Percentiles rank a stretch among this genome's conserved stretches.
phyloP scores from a whole-genome alignment of 2,888 invertebrate species.

The Ophion obscuratus region DNA sequence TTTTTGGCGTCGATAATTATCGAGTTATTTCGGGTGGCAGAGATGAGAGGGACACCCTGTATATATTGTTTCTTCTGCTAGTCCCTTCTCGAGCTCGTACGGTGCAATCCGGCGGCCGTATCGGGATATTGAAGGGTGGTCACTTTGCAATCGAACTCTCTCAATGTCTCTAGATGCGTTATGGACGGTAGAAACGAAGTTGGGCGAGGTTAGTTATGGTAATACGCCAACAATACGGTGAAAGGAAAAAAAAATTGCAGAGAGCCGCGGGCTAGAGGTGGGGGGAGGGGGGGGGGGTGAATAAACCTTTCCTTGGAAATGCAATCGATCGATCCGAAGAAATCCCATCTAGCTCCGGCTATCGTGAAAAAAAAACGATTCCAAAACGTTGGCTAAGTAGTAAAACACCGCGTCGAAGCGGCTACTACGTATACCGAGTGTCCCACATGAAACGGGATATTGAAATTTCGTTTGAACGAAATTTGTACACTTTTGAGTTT shows the following conservation, averaged over 20 bases:
- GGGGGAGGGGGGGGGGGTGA: background rate
- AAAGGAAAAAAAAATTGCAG: background rate
- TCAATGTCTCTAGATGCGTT: slow-evolving; percentile 26
- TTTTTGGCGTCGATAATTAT: too few relatives aligned
- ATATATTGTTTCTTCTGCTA: background rate
- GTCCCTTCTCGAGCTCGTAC: slow-evolving; percentile 13
- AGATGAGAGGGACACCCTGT: background rate
- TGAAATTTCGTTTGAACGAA: background rate
- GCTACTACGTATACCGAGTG: background rate
- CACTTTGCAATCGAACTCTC: slow-evolving; percentile 50
- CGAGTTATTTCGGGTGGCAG: too few relatives aligned
- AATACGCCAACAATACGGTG: slow-evolving; percentile 55
- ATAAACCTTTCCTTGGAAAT: slow-evolving; percentile 56
- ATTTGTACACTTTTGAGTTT: background rate
- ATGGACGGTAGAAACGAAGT: slow-evolving; percentile 46
- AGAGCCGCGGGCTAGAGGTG: background rate
- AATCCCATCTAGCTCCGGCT: slow-evolving; percentile 44
- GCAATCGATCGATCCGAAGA: slow-evolving; percentile 57
- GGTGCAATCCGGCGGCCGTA: background rate
- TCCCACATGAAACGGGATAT: background rate
- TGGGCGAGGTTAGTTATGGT: slow-evolving; percentile 70
- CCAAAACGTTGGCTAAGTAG: background rate
- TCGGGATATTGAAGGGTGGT: slow-evolving; percentile 49
- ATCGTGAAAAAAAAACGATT: background rate
- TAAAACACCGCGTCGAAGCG: background rate